A percentile compares a stretch with the other conserved stretches of the same genome.
Evolutionary conservation across 2,797 vertebrate species (phyloP).

Genomic region (Rhodeus uyekii): DNA sequence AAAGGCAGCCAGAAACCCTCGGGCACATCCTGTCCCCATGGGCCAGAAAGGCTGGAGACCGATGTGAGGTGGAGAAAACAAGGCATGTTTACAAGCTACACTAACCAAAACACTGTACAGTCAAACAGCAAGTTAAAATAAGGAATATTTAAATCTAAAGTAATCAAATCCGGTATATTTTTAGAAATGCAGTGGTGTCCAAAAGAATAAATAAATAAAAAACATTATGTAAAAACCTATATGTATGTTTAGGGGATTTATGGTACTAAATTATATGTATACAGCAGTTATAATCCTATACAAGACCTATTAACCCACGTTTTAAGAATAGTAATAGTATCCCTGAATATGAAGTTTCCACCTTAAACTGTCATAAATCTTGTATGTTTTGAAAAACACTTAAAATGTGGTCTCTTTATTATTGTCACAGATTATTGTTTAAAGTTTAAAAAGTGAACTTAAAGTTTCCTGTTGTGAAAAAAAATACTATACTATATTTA

Average conservation of each 20-base stretch:
- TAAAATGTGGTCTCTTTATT: too few relatives aligned
- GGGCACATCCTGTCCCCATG: conserved; percentile 96
- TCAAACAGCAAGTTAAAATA: not conserved
- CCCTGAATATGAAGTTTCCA: not conserved
- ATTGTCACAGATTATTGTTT: too few relatives aligned
- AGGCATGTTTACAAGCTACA: conserved; percentile 1
- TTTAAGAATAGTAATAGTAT: not conserved
- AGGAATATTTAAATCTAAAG: not conserved
- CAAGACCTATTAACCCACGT: too few relatives aligned
- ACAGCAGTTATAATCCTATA: too few relatives aligned
- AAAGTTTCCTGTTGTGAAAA: not conserved
- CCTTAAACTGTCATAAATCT: too few relatives aligned
- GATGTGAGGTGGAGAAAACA: not conserved
- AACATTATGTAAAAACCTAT: too few relatives aligned
- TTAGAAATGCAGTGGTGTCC: too few relatives aligned
- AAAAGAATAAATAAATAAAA: too few relatives aligned
- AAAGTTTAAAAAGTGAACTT: not conserved
- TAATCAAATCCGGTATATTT: not conserved
- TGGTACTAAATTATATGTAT: not conserved
- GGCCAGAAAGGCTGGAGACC: conserved; percentile 93
- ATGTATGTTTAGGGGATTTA: too few relatives aligned
- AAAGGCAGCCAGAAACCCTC: conserved; percentile 94
- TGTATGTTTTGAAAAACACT: too few relatives aligned
- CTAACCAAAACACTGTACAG: not conserved
- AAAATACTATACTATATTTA: not conserved